Base-by-base conservation (phyloP, 35 echinoderm and acorn worm genomes). In the Lytechinus variegatus region DNA sequence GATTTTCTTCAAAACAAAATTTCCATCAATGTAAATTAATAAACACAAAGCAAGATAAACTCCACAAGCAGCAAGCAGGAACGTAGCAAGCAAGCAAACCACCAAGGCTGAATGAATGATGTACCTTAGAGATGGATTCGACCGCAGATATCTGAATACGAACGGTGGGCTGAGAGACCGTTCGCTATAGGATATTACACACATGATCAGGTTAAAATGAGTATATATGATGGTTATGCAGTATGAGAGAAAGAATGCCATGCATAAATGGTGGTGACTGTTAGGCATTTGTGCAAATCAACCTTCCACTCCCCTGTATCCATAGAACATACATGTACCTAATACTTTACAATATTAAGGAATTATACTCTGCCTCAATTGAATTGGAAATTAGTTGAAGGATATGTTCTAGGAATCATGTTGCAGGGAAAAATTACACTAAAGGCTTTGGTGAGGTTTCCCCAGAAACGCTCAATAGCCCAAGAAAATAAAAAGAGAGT, bases 81-180 rank as follows among this genome's bases (percentile, higher is more conserved):
- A 71, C 11, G 19, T 21, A 71, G 61, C 61, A 71, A 24, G 61
- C 61, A 5, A 71, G 33, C 56, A 58, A 21, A 21, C 16, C 61
- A 71, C 24, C 61, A 2, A 71, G 61, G 87, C 87, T 52, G 52
- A 89, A 89, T 52, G 52, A 33, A 89, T 52, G 33, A 89, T 33
- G 54, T 93, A 93, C 91, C 91, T 93, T 93, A 56, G 91, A 93
- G 28, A 54, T 93, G 54, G 24, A 27, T 93, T 93, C 91, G 24
- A 54, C 52, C 5, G 91, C 28, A 27, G 91, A 93, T 27, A 93
- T 56, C 52, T 93, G 91, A 54, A 93, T 93, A 56, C 91, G 56
- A 56, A 93, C 19, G 53, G 91, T n/a, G 9, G 91, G 91, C 11
- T 93, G 91, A 5, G 91, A 93, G 52, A 93, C 54, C 53, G 28